phyloP scores from a whole-genome alignment of 2,797 vertebrate species.

The Paedocypris micromegethes region DNA sequence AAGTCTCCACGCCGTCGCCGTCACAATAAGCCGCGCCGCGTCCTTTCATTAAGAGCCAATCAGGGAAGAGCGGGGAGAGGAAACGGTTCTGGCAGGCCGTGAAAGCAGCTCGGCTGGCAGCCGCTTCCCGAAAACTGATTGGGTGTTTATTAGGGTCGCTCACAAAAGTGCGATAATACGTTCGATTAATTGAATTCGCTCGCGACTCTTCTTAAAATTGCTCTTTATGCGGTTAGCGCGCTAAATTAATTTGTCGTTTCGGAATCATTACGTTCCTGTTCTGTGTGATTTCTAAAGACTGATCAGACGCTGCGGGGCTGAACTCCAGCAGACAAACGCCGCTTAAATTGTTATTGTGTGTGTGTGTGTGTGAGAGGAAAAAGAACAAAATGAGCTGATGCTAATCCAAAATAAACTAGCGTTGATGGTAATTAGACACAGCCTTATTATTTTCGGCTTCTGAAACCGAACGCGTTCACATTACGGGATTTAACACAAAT shows the following conservation, averaged over 20 bases:
- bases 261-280: neutral
- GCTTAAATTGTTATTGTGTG: no score
- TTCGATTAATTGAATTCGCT: neutral
- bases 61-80: conserved; percentile 3
- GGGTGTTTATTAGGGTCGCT: neutral
- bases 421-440: no score
- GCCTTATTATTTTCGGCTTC: no score
- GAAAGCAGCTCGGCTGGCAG: neutral
- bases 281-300: conserved; percentile 8
- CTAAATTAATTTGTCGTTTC: conserved; percentile 3
- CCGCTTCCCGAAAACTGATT: neutral
- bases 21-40: conserved; percentile 3
- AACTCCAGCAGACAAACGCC: neutral
- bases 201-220: neutral
- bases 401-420: no score
- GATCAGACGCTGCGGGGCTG: conserved; percentile 3
- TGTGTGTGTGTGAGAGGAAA: no score
- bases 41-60: conserved; percentile 1
- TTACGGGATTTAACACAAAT: no score
- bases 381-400: no score
- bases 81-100: conserved; percentile 13
- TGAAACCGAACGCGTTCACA: no score
- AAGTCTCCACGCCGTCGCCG: conserved; percentile 4
- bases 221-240: neutral
- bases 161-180: neutral